These are phyloP conservation scores for Zophobas morio DNA, from an alignment of 1,140 invertebrate genomes.

Conservation along the genomic window DNA sequence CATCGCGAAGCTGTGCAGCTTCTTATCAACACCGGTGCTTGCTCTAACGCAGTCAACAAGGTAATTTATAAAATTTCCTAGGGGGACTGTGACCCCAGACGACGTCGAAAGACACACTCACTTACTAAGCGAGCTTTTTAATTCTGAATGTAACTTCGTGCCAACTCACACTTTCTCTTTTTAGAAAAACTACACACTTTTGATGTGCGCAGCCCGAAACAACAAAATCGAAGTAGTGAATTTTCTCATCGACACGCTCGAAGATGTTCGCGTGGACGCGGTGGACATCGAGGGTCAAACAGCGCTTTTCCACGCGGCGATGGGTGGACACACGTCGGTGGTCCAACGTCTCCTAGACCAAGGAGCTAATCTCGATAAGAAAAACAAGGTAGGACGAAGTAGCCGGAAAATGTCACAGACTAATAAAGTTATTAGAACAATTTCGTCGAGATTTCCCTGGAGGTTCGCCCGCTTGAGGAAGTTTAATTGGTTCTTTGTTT, in stretches of 20 bases:
- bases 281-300: constrained; percentile 77
- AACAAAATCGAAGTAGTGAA: constrained; percentile 75
- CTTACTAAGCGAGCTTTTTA: background rate
- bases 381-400: constrained; percentile 68
- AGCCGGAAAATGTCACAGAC: constrained; percentile 6
- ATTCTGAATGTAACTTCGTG: background rate
- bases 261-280: constrained; percentile 74
- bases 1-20: constrained; percentile 81
- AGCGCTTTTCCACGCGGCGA: constrained; percentile 81
- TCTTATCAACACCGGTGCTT: constrained; percentile 82
- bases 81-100: too few relatives aligned
- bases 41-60: constrained; percentile 82
- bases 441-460: constrained; percentile 10
- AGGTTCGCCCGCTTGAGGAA: background rate
- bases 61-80: constrained; percentile 67
- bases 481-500: background rate
- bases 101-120: too few relatives aligned
- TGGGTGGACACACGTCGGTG: constrained; percentile 82
- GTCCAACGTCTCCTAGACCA: constrained; percentile 79
- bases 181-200: constrained; percentile 78
- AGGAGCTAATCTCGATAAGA: constrained; percentile 77
- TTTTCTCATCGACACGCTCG: constrained; percentile 74
- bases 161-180: constrained; percentile 44
- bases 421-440: constrained; percentile 18
- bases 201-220: constrained; percentile 80